Evolutionary conservation across 2,113 vertebrate genomes (phyloP), one percentile per base, ranked within the genome.

Genomic region (Ammodramus savannarum): DNA sequence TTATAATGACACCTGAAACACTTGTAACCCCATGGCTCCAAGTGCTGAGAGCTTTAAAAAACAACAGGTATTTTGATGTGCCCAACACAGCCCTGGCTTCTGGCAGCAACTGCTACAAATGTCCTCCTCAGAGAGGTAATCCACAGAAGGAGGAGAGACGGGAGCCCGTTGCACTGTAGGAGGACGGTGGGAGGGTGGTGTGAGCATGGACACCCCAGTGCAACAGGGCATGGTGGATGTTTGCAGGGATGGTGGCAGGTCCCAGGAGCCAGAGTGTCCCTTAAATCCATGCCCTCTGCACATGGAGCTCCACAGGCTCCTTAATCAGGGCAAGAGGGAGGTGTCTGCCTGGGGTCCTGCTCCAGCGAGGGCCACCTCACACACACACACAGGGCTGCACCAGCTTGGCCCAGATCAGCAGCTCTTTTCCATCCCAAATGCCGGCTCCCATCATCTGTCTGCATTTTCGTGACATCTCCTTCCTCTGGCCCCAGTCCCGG

Each of bases 391-490:
- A 46, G 18, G 29, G 39, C 7, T 63, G 69, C 78, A 90, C 55
- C 36, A 66, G n/a, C 77, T 87, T 96, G 93, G 89, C 89, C 79
- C 61, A 36, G 46, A 90, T 49, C 48, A 81, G 76, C 85, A 78
- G 85, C 63, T 65, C 63, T 91, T 85, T 92, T 89, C 92, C 87
- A 78, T 85, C 88, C 78, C 89, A 0, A 92, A 22, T 87, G 66
- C 87, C 10, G 81, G 92, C 91, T 95, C 93, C 94, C 91, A 94
- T 97, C 91, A 96, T 97, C 93, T 91, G 87, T 96, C 94, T 96
- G 93, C 90, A 77, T 96, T 94, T 96, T 92, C 0, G 1, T 97
- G 97, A 96, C 95, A 95, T 96, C 95, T 95, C 95, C 96, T 96
- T 97, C 95, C 92, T 92, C 81, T 92, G 93, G 96, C 91, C 93